Conservation (phyloP, 2,113 vertebrate species). For the Pica pica region DNA sequence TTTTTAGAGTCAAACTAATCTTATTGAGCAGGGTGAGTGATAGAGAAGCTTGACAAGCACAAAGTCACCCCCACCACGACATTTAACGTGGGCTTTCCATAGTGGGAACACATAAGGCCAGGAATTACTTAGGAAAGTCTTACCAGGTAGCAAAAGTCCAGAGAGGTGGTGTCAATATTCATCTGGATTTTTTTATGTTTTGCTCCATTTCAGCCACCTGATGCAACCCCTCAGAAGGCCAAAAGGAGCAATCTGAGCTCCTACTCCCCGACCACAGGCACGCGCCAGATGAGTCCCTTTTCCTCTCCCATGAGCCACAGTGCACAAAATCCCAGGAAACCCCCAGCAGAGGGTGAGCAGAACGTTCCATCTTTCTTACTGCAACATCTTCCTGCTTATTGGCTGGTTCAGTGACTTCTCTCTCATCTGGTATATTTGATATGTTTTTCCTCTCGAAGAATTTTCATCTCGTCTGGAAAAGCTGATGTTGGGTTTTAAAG, state of each 20-base stretch:
- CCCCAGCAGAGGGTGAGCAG: constrained; percentile 64
- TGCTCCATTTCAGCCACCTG: constrained; percentile 15
- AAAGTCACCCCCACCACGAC: neutral
- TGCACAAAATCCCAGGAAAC: neutral
- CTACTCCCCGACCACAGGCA: constrained; percentile 78
- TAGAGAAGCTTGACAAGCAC: neutral
- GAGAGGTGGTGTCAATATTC: neutral
- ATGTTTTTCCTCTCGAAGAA: neutral
- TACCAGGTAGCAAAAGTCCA: neutral
- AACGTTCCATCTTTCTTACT: neutral
- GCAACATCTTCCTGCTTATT: constrained; percentile 17
- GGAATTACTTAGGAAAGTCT: neutral
- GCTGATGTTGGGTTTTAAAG: neutral
- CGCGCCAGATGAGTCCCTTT: constrained; percentile 61
- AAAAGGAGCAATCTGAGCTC: neutral
- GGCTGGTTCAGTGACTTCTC: constrained; percentile 9
- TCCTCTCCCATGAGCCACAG: constrained; percentile 22
- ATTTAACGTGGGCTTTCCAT: neutral
- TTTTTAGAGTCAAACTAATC: neutral
- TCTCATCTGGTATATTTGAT: neutral
- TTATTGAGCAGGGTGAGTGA: neutral
- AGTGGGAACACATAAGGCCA: neutral
- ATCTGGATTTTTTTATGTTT: neutral
- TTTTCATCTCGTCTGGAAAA: neutral
- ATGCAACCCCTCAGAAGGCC: neutral